These are phyloP conservation scores for Chiloscyllium plagiosum DNA, from an alignment of 2,113 vertebrate genomes.

Conservation along the genomic window DNA sequence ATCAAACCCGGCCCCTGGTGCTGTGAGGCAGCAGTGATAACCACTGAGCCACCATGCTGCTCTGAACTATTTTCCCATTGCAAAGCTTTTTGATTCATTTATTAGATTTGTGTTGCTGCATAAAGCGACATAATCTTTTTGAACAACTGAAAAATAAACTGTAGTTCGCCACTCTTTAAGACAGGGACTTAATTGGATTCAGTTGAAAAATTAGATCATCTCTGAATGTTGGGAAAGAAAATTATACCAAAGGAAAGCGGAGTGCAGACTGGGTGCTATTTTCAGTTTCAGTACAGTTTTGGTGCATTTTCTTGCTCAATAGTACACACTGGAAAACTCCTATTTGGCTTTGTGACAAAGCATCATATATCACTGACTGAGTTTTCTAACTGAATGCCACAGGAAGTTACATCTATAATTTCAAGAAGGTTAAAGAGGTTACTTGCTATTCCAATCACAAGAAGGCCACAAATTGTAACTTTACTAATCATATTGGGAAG, in stretches of 20 bases:
- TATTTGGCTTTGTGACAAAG: not conserved
- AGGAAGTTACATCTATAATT: not conserved
- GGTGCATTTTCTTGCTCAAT: not conserved
- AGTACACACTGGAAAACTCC: not conserved
- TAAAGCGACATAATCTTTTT: not conserved
- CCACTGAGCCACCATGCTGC: too few relatives aligned
- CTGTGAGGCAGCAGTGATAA: too few relatives aligned
- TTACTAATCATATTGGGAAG: not conserved
- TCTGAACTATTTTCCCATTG: not conserved
- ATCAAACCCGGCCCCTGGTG: too few relatives aligned
- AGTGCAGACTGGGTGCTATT: not conserved
- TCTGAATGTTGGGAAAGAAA: not conserved
- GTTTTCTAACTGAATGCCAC: not conserved
- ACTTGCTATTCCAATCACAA: not conserved
- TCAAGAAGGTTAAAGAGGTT: not conserved
- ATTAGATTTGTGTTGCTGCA: not conserved
- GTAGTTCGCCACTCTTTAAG: not conserved
- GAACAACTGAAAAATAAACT: not conserved
- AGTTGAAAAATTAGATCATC: not conserved
- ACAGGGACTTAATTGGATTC: not conserved
- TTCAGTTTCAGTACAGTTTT: not conserved
- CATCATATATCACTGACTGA: not conserved
- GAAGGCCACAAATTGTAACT: not conserved
- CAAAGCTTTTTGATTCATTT: constrained; percentile 16
- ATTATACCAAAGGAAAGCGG: not conserved